Evolutionary conservation across 2,113 vertebrate species (phyloP).

Genomic region (Callospermophilus lateralis): DNA sequence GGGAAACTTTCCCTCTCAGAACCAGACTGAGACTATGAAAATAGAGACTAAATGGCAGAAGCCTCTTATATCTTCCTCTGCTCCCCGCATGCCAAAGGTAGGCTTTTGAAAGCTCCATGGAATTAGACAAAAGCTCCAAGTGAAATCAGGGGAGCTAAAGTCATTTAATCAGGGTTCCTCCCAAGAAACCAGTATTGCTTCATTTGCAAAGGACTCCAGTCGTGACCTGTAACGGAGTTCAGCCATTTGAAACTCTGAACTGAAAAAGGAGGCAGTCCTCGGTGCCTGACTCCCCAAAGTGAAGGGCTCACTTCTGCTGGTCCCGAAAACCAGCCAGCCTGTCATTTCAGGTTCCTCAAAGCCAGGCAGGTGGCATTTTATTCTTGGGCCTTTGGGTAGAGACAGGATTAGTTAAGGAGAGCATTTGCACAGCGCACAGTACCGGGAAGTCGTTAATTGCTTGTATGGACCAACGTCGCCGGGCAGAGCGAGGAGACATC

Average conservation of each 20-base stretch:
- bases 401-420: conserved; percentile 89
- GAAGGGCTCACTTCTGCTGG: conserved; percentile 49
- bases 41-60: conserved; percentile 19
- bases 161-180: conserved; percentile 28
- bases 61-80: conserved; percentile 80
- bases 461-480: conserved; percentile 99
- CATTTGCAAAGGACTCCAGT: conserved; percentile 60
- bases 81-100: conserved; percentile 67
- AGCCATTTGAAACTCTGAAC: not conserved
- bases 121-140: conserved; percentile 49
- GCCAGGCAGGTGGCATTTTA: conserved; percentile 89
- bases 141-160: conserved; percentile 67
- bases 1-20: conserved; percentile 54
- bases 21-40: conserved; percentile 50
- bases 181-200: conserved; percentile 47
- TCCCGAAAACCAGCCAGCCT: conserved; percentile 61
- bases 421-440: conserved; percentile 91
- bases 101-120: conserved; percentile 56
- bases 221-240: not conserved
- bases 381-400: conserved; percentile 93
- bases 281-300: conserved; percentile 30
- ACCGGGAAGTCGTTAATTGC: conserved; percentile 99
- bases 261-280: not conserved
- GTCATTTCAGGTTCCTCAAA: conserved; percentile 88
- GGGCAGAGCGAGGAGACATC: conserved; percentile 96